Conservation (phyloP, 2,113 vertebrate species). For the Dicentrarchus labrax region DNA sequence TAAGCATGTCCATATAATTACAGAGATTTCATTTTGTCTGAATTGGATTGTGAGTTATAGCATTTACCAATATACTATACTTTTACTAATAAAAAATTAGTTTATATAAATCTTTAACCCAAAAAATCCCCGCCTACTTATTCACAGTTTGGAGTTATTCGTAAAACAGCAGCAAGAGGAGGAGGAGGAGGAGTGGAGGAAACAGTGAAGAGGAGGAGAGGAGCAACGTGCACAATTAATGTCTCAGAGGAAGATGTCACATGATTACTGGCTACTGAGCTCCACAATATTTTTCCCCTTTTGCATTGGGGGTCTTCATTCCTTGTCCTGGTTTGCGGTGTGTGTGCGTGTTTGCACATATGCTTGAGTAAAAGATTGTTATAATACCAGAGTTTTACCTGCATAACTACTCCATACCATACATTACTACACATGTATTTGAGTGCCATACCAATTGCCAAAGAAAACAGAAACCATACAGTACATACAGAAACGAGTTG, state of each 20-base stretch:
- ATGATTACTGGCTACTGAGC: constrained; percentile 61
- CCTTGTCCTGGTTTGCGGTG: constrained; percentile 57
- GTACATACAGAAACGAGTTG: neutral
- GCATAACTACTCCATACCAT: neutral
- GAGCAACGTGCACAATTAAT: constrained; percentile 37
- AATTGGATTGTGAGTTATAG: too few species aligned
- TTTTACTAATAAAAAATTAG: too few species aligned
- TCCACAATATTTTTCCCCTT: constrained; percentile 43
- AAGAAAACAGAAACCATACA: constrained; percentile 50
- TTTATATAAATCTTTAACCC: neutral
- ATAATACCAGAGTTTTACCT: constrained; percentile 34
- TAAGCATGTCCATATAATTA: neutral
- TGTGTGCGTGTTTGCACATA: constrained; percentile 1
- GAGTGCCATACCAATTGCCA: constrained; percentile 52
- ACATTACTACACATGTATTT: neutral
- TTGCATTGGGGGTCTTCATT: constrained; percentile 54
- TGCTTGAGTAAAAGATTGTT: constrained; percentile 22
- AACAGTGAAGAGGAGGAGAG: constrained; percentile 53
- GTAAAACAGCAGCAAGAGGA: constrained; percentile 48
- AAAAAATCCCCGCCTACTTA: neutral
- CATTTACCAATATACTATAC: too few species aligned
- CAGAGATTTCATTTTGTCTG: neutral
- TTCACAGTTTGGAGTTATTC: constrained; percentile 79
- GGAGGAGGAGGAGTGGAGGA: constrained; percentile 39
- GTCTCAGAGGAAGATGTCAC: constrained; percentile 47